Conservation (phyloP, 2,113 vertebrate species). For the Heterochromis multidens region DNA sequence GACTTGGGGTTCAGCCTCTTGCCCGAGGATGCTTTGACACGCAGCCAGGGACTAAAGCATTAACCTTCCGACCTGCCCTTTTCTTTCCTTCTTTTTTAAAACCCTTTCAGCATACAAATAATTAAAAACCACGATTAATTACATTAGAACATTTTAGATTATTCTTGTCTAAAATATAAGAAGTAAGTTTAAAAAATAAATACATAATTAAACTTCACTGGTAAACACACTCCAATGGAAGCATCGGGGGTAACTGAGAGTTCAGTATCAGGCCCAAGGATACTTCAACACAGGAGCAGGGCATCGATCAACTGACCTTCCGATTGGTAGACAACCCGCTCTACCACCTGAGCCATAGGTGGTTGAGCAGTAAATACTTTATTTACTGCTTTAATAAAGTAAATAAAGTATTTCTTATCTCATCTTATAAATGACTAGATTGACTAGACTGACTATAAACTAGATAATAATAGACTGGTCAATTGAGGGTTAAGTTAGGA, state of each 20-base stretch:
- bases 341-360: too few species aligned
- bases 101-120: background rate
- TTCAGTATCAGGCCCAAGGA: background rate
- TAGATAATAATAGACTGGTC: background rate
- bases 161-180: background rate
- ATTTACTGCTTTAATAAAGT: background rate
- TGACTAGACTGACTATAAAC: too few species aligned
- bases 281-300: background rate
- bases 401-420: background rate
- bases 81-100: background rate
- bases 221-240: background rate
- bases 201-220: background rate
- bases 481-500: background rate
- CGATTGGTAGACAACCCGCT: background rate
- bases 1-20: background rate
- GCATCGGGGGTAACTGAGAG: background rate
- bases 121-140: background rate
- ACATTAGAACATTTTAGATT: background rate
- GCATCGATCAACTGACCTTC: background rate
- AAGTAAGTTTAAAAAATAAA: background rate
- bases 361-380: background rate
- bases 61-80: background rate
- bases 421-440: background rate
- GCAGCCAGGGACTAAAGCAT: background rate
- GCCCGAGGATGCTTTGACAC: background rate